Base-by-base conservation (phyloP, 92 coral and sea anemone species). In the Phenganax stokvisi region DNA sequence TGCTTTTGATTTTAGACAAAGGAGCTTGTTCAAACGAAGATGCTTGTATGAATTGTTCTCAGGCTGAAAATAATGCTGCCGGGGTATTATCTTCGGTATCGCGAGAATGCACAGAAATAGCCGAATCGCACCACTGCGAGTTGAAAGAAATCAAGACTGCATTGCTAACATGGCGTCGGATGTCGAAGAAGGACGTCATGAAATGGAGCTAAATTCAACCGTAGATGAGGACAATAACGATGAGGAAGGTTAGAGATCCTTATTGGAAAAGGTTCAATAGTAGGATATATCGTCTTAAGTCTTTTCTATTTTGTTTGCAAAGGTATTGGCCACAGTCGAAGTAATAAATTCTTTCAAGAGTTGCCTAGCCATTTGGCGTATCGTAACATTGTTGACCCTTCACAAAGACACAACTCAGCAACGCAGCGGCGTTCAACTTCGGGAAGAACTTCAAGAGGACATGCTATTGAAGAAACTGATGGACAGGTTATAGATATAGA, bases 401-500 rank as follows among this genome's bases (percentile, higher is more conserved):
- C 81, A 6, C 80, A 55, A 27, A 76, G 81, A 31, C 12, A 56
- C 6, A 69, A 55, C 5, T 29, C n/a, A 7, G 58, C 71, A 17
- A 27, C 15, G 52, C 64, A 25, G 10, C 60, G 80, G 44, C 66
- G 70, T 11, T 44, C 67, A 15, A 57, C 55, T 47, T 76, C 70
- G 57, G 81, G 69, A 29, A 79, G 51, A 62, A 3, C 66, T 29
- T 55, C 74, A 10, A 17, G 20, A 1, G 27, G 51, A 30, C 16
- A 51, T 55, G 16, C 58, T 47, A 6, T 30, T 20, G 69, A 54
- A 8, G 31, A 56, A 51, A 12, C 44, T 56, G 30, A 73, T 37
- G 83, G 74, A 55, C 73, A 79, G 37, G 83, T 79, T 17, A 65
- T 79, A 44, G 83, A 79, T 54, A 64, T 79, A 12, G 83, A 79